phyloP scores from a whole-genome alignment of 2,888 invertebrate genomes.

The Rhodophaea formosa region DNA sequence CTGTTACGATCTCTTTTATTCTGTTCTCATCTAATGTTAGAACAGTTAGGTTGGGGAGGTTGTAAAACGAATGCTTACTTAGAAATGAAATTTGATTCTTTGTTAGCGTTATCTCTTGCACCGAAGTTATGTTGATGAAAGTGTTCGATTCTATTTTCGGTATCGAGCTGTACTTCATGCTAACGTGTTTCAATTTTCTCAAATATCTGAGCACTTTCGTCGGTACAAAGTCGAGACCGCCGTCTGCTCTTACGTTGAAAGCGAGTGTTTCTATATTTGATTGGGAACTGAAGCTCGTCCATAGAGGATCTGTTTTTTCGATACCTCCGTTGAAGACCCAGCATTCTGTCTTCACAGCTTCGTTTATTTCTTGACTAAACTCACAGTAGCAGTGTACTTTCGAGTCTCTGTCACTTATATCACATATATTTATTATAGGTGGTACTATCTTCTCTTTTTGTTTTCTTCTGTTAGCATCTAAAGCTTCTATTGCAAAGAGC shows the following conservation, averaged over 20 bases:
- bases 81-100: constrained; percentile 86
- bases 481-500: constrained; percentile 72
- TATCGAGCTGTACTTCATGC: constrained; percentile 87
- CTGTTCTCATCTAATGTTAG: constrained; percentile 88
- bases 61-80: constrained; percentile 86
- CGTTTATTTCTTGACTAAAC: constrained; percentile 73
- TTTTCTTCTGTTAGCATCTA: constrained; percentile 70
- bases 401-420: constrained; percentile 76
- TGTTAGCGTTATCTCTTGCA: constrained; percentile 85
- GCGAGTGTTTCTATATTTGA: constrained; percentile 85
- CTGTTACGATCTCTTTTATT: constrained; percentile 86
- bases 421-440: constrained; percentile 76
- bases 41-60: constrained; percentile 85
- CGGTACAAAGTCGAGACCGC: constrained; percentile 86
- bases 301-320: constrained; percentile 84
- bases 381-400: constrained; percentile 86
- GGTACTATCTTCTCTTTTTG: constrained; percentile 64
- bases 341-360: constrained; percentile 88
- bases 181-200: constrained; percentile 84
- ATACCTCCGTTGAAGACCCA: constrained; percentile 87
- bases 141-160: constrained; percentile 85
- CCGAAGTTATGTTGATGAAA: constrained; percentile 86
- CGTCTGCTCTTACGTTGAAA: constrained; percentile 86
- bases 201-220: constrained; percentile 85
- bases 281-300: constrained; percentile 88